Conservation (phyloP, 1,140 invertebrate genomes). For the Epicauta chinensis region DNA sequence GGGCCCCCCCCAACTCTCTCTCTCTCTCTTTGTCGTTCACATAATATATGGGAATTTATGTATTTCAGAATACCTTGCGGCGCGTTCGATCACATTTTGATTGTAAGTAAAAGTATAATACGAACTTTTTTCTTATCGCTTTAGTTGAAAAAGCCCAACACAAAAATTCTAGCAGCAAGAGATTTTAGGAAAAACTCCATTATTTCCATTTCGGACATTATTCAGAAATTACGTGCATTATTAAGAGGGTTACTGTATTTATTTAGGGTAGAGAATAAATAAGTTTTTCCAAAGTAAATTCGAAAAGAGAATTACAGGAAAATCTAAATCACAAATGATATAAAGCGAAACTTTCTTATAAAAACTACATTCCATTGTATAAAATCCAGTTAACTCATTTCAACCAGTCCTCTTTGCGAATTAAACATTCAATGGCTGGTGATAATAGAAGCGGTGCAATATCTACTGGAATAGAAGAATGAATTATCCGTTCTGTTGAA, state of each 20-base stretch:
- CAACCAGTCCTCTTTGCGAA: constrained; percentile 25
- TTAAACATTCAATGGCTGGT: constrained; percentile 21
- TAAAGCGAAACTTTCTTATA: constrained; percentile 31
- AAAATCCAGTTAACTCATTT: constrained; percentile 33
- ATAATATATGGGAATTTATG: constrained; percentile 40
- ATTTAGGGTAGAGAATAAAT: too few relatives aligned
- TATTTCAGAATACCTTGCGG: constrained; percentile 40
- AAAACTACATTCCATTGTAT: constrained; percentile 32
- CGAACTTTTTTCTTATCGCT: neutral
- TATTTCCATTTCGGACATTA: too few relatives aligned
- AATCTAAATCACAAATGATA: constrained; percentile 36
- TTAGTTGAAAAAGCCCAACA: too few relatives aligned
- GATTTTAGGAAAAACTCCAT: too few relatives aligned
- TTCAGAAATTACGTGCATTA: too few relatives aligned
- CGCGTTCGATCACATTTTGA: constrained; percentile 39
- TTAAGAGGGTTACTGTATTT: too few relatives aligned
- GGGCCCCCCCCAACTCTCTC: constrained; percentile 20
- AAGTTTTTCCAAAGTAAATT: too few relatives aligned
- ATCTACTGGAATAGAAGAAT: neutral
- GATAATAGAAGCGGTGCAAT: constrained; percentile 17
- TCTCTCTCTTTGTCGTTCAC: too few relatives aligned
- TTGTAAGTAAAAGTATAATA: constrained; percentile 30
- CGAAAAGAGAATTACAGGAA: constrained; percentile 19
- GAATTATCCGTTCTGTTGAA: neutral
- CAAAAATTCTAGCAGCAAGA: too few relatives aligned